phyloP scores from a whole-genome alignment of 2,113 vertebrate species.

The Cranoglanis bouderius region DNA sequence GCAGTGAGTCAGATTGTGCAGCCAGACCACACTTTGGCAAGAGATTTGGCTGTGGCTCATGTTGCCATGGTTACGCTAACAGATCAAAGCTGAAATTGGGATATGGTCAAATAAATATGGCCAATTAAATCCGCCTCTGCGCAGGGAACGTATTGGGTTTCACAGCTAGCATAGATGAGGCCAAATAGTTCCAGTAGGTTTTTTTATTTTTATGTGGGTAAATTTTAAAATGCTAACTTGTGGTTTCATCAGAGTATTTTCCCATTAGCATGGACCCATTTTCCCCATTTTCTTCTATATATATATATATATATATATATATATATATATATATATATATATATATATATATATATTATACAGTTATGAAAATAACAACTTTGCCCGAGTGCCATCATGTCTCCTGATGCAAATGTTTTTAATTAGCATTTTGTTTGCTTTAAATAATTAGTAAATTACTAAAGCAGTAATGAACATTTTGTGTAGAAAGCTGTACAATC shows the following conservation, averaged over 20 bases:
- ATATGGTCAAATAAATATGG: slow-evolving; percentile 20
- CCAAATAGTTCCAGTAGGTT: slow-evolving; percentile 32
- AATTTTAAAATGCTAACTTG: slow-evolving; percentile 12
- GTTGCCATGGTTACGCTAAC: slow-evolving; percentile 39
- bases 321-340: too few relatives aligned
- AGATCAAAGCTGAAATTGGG: slow-evolving; percentile 31
- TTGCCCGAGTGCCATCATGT: background rate
- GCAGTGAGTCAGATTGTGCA: slow-evolving; percentile 1
- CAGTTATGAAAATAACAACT: background rate
- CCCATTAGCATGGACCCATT: background rate
- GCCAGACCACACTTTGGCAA: background rate
- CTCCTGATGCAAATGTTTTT: background rate
- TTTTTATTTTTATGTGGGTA: background rate
- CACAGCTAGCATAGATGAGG: slow-evolving; percentile 15
- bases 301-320: too few relatives aligned
- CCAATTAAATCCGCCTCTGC: slow-evolving; percentile 16
- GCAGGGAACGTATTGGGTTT: slow-evolving; percentile 15
- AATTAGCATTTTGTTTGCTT: background rate
- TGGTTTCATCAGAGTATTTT: background rate
- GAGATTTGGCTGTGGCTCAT: slow-evolving; percentile 28
- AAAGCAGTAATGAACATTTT: background rate
- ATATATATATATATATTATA: background rate
- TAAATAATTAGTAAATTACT: background rate
- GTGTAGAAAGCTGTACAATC: background rate
- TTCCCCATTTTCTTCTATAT: too few relatives aligned